Conservation (phyloP, 2,113 vertebrate genomes). For the Pseudorhombus dupliciocellatus region DNA sequence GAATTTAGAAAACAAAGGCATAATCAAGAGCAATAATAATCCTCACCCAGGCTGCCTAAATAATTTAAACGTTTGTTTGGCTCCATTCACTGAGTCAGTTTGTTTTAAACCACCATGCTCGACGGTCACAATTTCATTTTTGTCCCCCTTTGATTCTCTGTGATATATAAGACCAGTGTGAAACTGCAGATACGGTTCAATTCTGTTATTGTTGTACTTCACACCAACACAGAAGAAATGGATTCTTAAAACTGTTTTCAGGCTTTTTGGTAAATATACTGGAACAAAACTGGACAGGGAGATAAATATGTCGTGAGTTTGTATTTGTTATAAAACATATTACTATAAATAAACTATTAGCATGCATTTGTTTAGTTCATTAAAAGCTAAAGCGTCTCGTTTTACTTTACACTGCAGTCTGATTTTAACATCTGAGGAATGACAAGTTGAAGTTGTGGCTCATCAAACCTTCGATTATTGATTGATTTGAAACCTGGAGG, state of each 20-base stretch:
- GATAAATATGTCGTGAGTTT: background rate
- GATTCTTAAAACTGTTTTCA: conserved; percentile 18
- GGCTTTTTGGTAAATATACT: conserved; percentile 2
- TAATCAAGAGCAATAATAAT: background rate
- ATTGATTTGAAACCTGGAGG: background rate
- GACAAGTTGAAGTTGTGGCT: too few relatives aligned
- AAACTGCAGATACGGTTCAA: background rate
- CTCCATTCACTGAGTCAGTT: background rate
- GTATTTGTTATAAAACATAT: background rate
- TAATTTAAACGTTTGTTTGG: background rate
- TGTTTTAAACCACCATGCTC: background rate
- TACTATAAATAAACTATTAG: background rate
- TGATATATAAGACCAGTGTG: background rate
- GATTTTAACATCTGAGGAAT: too few relatives aligned
- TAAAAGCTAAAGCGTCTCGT: background rate
- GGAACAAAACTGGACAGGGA: background rate
- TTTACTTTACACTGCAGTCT: background rate
- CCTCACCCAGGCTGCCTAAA: background rate
- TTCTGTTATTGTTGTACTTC: conserved; percentile 2
- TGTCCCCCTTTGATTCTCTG: background rate
- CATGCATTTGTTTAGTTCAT: background rate
- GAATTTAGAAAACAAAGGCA: conserved; percentile 15
- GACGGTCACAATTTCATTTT: background rate
- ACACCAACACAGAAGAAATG: conserved; percentile 26
- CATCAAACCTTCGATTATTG: too few relatives aligned